Evolutionary conservation across 2,888 invertebrate genomes (phyloP), one percentile per base, ranked within the genome.

Genomic region (Drosophila macrospina): DNA sequence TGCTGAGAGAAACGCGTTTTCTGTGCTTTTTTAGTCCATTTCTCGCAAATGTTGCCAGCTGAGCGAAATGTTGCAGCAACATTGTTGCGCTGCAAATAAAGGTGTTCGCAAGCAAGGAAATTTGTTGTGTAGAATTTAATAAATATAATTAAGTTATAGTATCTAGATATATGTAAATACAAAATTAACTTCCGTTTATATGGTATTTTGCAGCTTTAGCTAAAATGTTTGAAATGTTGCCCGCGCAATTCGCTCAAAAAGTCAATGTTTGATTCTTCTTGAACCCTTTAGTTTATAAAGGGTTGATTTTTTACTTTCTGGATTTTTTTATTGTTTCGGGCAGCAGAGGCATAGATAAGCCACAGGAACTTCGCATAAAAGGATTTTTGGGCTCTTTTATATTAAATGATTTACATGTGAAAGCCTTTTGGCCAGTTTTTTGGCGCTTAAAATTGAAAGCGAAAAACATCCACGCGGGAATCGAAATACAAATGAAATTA

Each of bases 51-150:
- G 68, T 74, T 69, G 64, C 77, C n/a, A 47, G 45, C 32, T 13
- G 66, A 62, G 69, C 47, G 60, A 15, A 55, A 80, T 80, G 82
- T 79, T 80, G 60, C 63, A 3, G 76, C 76, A 82, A 74, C 80
- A 77, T 67, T 79, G 71, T 62, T 74, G 74, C 72, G 47, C 28
- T 11, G 2, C 36, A 4, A 36, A 60, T 11, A n/a, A 30, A 39
- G 37, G 6, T 45, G 28, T 16, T 28, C 28, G 26, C n/a, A n/a
- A n/a, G 20, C 20, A 39, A 11, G 6, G 15, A 39, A 15, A 37
- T 51, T 36, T 36, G 8, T n/a, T 6, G 1, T n/a, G 13, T 30
- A n/a, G n/a, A 10, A 34, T 6, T n/a, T n/a, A 24, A 32, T 20
- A 13, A 34, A 30, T 28, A 15, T 5, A 11, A 8, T 5, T 8